Evolutionary conservation across 2,888 invertebrate genomes (phyloP).

Genomic region (Melangyna quadrimaculata): DNA sequence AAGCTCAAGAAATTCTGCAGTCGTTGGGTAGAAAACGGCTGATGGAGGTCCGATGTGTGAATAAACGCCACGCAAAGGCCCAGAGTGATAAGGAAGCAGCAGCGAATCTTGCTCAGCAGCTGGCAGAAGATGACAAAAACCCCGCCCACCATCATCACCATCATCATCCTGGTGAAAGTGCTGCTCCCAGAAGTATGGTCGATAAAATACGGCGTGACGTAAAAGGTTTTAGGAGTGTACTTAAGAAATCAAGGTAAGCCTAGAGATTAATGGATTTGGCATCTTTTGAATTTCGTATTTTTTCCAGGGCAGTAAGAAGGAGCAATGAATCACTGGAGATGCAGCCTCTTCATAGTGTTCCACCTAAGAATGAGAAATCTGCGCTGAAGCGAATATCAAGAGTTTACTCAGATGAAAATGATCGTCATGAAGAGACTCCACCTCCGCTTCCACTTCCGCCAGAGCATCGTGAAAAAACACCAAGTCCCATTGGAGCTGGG

Average conservation of each 20-base stretch:
- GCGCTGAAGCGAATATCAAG: constrained; percentile 88
- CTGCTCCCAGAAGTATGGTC: constrained; percentile 89
- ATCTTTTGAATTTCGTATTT: not conserved
- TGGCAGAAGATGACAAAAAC: constrained; percentile 42
- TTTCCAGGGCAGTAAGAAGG: constrained; percentile 75
- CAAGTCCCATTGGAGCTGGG: constrained; percentile 91
- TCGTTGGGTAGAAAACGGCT: constrained; percentile 92
- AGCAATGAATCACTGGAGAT: constrained; percentile 87
- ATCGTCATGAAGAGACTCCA: constrained; percentile 81
- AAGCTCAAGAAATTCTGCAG: constrained; percentile 96
- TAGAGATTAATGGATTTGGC: not conserved
- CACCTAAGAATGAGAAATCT: constrained; percentile 82
- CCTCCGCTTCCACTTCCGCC: constrained; percentile 68
- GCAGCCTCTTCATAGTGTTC: constrained; percentile 83
- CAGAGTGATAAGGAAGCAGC: constrained; percentile 78
- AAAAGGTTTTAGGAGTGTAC: constrained; percentile 85
- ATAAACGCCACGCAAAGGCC: constrained; percentile 80
- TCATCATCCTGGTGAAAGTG: constrained; percentile 82
- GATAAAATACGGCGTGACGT: constrained; percentile 92
- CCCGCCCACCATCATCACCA: constrained; percentile 53
- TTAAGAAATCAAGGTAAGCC: constrained; percentile 82
- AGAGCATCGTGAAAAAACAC: constrained; percentile 82
- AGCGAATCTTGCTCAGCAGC: constrained; percentile 73
- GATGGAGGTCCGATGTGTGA: constrained; percentile 89
- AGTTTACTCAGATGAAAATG: constrained; percentile 88